Conservation (phyloP, 2,113 vertebrate species). For the Microtus richardsoni region DNA sequence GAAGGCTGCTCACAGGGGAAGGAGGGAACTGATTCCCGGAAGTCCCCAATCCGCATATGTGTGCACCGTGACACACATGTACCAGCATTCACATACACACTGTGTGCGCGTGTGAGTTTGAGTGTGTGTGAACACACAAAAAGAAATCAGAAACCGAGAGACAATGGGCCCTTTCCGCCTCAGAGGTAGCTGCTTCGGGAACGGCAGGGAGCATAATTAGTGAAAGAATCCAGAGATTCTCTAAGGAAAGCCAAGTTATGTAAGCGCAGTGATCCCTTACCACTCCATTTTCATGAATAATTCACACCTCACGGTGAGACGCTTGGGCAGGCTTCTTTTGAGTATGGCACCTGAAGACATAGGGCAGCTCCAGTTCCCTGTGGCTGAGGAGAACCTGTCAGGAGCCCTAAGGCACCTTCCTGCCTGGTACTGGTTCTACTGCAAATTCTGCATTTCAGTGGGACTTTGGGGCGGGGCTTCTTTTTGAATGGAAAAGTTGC, state of each 20-base stretch:
- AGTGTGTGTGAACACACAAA: not conserved
- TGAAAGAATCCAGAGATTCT: slow-evolving; percentile 43
- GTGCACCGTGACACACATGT: not conserved
- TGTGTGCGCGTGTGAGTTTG: not conserved
- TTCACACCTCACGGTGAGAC: slow-evolving; percentile 64
- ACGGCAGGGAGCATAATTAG: slow-evolving; percentile 51
- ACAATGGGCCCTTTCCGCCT: not conserved
- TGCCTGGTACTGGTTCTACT: not conserved
- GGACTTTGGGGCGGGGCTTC: not conserved
- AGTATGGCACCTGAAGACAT: slow-evolving; percentile 59
- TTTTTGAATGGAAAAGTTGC: slow-evolving; percentile 7
- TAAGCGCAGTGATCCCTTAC: slow-evolving; percentile 54
- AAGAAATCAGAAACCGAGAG: slow-evolving; percentile 4
- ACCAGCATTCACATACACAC: not conserved
- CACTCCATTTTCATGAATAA: slow-evolving; percentile 71
- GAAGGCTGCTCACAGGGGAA: not conserved
- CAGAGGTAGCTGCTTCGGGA: not conserved
- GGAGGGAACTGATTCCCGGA: not conserved
- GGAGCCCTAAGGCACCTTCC: not conserved
- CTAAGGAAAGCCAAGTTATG: slow-evolving; percentile 59
- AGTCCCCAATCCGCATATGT: not conserved
- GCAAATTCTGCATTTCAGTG: slow-evolving; percentile 45
- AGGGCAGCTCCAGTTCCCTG: slow-evolving; percentile 44
- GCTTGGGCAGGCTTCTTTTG: slow-evolving; percentile 45
- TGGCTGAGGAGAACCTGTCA: slow-evolving; percentile 47